Conservation (phyloP, 2,113 vertebrate genomes). For the Empidonax traillii region DNA sequence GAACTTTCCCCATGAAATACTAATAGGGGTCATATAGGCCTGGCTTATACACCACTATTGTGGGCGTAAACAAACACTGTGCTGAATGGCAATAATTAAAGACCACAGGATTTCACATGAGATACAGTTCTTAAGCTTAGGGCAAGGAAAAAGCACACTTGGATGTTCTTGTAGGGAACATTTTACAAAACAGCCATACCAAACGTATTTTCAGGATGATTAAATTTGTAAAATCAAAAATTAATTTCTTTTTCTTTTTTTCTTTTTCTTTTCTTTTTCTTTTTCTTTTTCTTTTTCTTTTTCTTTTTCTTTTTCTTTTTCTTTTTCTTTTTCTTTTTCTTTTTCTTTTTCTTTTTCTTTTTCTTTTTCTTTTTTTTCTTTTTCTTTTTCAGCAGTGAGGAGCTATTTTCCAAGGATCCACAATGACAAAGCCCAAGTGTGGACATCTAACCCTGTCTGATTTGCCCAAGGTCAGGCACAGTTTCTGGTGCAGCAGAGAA, state of each 20-base stretch:
- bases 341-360: accelerated
- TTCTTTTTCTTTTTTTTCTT: not conserved
- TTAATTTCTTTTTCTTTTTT: accelerated
- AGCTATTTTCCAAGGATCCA: not conserved
- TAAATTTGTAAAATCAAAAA: not conserved
- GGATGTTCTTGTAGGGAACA: not conserved
- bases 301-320: not conserved
- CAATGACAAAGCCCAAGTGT: not conserved
- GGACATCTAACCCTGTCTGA: not conserved
- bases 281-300: accelerated
- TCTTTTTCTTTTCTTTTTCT: not conserved
- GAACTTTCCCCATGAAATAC: slow-evolving; percentile 2
- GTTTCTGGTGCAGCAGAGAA: not conserved
- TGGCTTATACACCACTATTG: not conserved
- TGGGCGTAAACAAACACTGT: not conserved
- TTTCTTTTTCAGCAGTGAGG: not conserved
- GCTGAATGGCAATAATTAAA: not conserved
- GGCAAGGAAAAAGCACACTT: not conserved
- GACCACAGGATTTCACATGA: not conserved
- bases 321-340: not conserved
- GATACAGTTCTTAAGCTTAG: not conserved
- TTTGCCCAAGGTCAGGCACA: not conserved
- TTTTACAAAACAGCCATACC: not conserved
- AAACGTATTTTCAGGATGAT: not conserved
- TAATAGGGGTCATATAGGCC: not conserved